phyloP scores from a whole-genome alignment of 2,888 invertebrate species.

The Physocephala rufipes region DNA sequence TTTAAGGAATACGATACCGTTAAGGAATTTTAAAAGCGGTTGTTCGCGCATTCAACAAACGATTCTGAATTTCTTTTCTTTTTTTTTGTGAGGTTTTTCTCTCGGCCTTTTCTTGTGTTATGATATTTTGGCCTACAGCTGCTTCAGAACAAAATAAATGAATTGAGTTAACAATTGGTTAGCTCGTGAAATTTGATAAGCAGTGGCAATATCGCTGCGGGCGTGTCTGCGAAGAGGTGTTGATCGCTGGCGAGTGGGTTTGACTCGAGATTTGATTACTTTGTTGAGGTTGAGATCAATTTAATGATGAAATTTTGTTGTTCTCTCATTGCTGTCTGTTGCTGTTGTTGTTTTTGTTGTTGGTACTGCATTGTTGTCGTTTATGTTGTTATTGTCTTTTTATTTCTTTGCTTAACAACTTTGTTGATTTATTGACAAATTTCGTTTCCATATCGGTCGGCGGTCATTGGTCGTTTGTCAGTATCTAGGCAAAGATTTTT shows the following conservation, averaged over 20 bases:
- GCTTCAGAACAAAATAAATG: neutral
- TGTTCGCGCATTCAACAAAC: neutral
- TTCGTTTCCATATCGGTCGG: neutral
- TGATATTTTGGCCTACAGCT: neutral
- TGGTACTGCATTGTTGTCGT: neutral
- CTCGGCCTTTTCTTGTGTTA: neutral
- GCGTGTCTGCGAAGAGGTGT: constrained; percentile 21
- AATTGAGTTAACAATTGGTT: neutral
- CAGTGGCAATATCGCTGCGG: constrained; percentile 14
- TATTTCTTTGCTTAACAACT: too few relatives aligned
- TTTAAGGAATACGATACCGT: neutral
- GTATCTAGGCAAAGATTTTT: neutral
- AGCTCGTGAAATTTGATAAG: neutral
- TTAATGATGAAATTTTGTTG: constrained; percentile 19
- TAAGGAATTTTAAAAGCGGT: constrained; percentile 10
- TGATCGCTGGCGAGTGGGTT: constrained; percentile 17
- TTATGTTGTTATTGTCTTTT: neutral
- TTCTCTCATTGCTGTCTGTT: too few relatives aligned
- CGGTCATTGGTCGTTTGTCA: neutral
- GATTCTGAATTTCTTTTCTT: neutral
- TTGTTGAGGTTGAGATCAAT: constrained; percentile 7
- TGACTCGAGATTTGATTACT: constrained; percentile 3
- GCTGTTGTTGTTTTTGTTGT: neutral
- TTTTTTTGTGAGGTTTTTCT: neutral
- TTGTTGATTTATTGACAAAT: neutral